phyloP scores from a whole-genome alignment of 2,113 vertebrate species.

The Mirza zaza region DNA sequence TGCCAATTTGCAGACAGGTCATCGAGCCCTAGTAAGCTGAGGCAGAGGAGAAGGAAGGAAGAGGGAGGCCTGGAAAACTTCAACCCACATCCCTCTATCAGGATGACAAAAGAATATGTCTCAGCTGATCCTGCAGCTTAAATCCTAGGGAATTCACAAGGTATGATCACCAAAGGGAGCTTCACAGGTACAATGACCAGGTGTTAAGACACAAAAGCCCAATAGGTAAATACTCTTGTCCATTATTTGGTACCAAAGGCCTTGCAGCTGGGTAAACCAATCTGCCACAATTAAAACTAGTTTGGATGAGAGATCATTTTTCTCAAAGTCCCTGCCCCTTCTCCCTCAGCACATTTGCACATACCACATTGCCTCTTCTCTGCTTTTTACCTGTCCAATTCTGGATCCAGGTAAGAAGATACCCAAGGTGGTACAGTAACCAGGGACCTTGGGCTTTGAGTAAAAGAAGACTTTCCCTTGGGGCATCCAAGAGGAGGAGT shows the following conservation, averaged over 20 bases:
- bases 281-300: background rate
- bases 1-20: accelerated
- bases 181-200: background rate
- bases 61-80: accelerated
- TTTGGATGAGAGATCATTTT: background rate
- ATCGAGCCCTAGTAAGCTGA: background rate
- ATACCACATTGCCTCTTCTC: accelerated
- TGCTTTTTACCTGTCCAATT: background rate
- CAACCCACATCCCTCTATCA: background rate
- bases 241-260: background rate
- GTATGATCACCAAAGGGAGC: accelerated
- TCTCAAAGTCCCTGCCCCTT: background rate
- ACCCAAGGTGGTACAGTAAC: background rate
- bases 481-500: background rate
- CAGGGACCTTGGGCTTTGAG: background rate
- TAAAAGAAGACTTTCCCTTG: background rate
- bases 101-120: background rate
- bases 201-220: too few species aligned
- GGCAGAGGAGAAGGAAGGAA: background rate
- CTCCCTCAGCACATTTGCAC: background rate
- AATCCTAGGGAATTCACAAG: background rate
- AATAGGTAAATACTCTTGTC: background rate
- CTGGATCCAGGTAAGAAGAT: background rate
- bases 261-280: background rate
- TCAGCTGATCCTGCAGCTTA: background rate